Conservation (phyloP, 1,140 invertebrate species). For the Phymorhynchus buccinoides region DNA sequence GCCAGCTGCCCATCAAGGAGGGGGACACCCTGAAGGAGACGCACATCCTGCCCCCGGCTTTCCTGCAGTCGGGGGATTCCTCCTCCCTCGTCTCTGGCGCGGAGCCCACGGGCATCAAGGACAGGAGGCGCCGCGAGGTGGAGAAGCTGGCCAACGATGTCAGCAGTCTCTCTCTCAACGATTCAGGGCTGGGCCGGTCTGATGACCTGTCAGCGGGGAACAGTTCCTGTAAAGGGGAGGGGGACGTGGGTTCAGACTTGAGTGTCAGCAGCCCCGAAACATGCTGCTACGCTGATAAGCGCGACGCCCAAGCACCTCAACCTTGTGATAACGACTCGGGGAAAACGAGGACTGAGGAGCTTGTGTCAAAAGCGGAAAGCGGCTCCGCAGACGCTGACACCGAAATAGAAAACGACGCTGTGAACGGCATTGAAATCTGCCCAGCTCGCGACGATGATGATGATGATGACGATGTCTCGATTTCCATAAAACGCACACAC, state of each 20-base stretch:
- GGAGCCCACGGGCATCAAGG: not conserved
- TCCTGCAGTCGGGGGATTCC: not conserved
- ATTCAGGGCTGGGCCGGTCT: not conserved
- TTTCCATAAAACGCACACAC: no score
- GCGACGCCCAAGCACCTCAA: not conserved
- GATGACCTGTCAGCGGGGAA: not conserved
- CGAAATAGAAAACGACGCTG: not conserved
- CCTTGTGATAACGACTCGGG: not conserved
- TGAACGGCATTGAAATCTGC: not conserved
- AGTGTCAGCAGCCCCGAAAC: not conserved
- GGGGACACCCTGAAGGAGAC: not conserved
- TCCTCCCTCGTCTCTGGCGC: not conserved
- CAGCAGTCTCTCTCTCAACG: not conserved
- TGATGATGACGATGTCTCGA: no score
- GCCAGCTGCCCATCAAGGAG: not conserved
- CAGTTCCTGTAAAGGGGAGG: not conserved
- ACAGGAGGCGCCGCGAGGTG: not conserved
- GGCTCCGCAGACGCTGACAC: not conserved
- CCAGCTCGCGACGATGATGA: not conserved
- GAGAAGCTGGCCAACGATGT: slow-evolving; percentile 21
- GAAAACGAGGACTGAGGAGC: not conserved
- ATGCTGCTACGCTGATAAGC: not conserved
- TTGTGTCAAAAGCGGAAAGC: not conserved
- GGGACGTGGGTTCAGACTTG: not conserved
- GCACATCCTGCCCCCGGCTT: slow-evolving; percentile 17